Evolutionary conservation across 2,888 invertebrate genomes (phyloP).

Genomic region (Patella caerulea): DNA sequence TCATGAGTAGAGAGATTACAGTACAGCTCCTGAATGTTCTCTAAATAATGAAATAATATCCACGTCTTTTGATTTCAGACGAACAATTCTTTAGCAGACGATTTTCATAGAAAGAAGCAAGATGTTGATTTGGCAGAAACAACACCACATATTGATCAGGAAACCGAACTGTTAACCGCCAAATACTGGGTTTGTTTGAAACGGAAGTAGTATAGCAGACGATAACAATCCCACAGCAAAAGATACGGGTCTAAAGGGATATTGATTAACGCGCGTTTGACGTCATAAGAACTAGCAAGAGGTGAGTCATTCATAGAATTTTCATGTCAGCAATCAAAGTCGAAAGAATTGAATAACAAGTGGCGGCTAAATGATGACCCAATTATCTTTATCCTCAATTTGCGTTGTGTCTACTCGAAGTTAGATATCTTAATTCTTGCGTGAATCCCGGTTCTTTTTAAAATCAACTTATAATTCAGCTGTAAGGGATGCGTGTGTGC

Average conservation of each 20-base stretch:
- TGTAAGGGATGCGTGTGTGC: too few relatives aligned
- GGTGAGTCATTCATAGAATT: slow-evolving; percentile 5
- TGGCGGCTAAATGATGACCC: neutral
- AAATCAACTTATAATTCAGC: too few relatives aligned
- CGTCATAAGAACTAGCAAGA: neutral
- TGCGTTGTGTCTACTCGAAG: too few relatives aligned
- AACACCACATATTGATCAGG: neutral
- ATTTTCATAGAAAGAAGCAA: too few relatives aligned
- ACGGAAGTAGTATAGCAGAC: slow-evolving; percentile 2
- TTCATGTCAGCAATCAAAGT: neutral
- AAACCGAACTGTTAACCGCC: neutral
- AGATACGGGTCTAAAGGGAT: neutral
- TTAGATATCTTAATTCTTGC: too few relatives aligned
- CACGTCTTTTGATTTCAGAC: too few relatives aligned
- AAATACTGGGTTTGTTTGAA: slow-evolving; percentile 7
- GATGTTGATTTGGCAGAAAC: neutral
- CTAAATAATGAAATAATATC: too few relatives aligned
- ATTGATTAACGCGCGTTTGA: slow-evolving; percentile 7
- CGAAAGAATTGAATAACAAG: neutral
- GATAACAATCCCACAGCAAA: neutral
- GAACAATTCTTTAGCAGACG: too few relatives aligned
- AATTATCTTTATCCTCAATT: too few relatives aligned
- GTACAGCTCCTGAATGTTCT: too few relatives aligned
- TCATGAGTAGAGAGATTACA: too few relatives aligned
- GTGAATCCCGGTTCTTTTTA: too few relatives aligned